Base-by-base conservation (phyloP, 2,888 invertebrate species). In the Rambutsinella grinnellia region DNA sequence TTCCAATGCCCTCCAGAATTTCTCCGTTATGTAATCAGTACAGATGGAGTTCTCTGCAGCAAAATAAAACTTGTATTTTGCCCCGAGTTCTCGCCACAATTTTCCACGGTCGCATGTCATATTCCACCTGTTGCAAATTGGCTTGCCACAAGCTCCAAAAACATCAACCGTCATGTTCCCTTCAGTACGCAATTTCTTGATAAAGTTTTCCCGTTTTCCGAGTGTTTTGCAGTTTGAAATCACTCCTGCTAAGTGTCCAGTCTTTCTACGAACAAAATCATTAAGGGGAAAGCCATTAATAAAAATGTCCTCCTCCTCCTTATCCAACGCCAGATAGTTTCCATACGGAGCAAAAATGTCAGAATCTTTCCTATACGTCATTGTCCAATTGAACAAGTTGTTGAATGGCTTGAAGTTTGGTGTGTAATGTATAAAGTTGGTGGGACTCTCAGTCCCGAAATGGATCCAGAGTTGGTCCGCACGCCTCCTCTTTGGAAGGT, bases 21-120 rank as follows among this genome's bases (percentile, higher is more conserved):
- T 78, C 27, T 78, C 78, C 3, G 75, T 78, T 8, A 75, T 60
- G 36, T 78, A 78, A 26, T 78, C 78, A 1, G 19, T 26, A 26
- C 78, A 78, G 0, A 78, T 10, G 2, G 66, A 47, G 19, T 78
- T 78, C 21, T 78, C 78, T 0, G 44, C 51, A 1, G 68, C 68
- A 5, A 68, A 28, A 47, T 58, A 68, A 23, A 68, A 68, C 8
- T 17, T 68, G 58, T 58, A 68, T 10, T 51, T 2, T 10, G 8
- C 0, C 3, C 54, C 24, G 15, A 70, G 26, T 0, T 56, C 21
- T 21, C 17, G n/a, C 70, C 70, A 70, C 8, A 69, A 23, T 15
- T 61, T 44, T 1, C 17, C n/a, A 15, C 13, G 69, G 15, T 60
- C n/a, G 36, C 60, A 58, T 23, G n/a, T 10, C 3, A 8, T 6